phyloP scores from a whole-genome alignment of 2,113 vertebrate species.

The Microcebus murinus region DNA sequence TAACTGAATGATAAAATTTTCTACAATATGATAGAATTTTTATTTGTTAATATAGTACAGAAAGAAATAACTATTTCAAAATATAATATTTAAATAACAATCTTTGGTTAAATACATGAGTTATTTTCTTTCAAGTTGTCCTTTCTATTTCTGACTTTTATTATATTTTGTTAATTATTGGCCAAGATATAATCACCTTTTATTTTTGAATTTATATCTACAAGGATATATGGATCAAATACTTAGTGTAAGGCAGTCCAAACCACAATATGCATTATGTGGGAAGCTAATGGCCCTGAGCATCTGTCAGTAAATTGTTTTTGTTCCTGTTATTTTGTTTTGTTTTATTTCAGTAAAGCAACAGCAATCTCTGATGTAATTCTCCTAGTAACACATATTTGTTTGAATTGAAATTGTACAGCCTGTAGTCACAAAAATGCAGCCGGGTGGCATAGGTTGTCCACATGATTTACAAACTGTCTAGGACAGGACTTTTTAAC shows the following conservation, averaged over 20 bases:
- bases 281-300: not conserved
- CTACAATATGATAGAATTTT: not conserved
- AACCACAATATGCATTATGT: not conserved
- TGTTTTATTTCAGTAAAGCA: not conserved
- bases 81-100: not conserved
- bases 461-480: not conserved
- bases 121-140: not conserved
- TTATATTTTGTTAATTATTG: not conserved
- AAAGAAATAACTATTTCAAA: constrained; percentile 33
- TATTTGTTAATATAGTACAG: not conserved
- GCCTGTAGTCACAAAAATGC: not conserved
- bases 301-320: not conserved
- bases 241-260: not conserved
- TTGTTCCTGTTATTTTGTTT: not conserved
- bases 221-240: not conserved
- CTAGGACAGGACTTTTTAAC: not conserved
- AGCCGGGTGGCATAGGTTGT: not conserved
- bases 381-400: not conserved
- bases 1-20: not conserved
- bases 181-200: not conserved
- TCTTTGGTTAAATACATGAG: not conserved
- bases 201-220: constrained; percentile 1
- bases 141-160: not conserved
- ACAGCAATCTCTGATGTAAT: not conserved
- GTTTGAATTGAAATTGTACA: constrained; percentile 43